These are phyloP conservation scores for Laticauda colubrina DNA, from an alignment of 2,113 vertebrate species.

Conservation along the genomic window DNA sequence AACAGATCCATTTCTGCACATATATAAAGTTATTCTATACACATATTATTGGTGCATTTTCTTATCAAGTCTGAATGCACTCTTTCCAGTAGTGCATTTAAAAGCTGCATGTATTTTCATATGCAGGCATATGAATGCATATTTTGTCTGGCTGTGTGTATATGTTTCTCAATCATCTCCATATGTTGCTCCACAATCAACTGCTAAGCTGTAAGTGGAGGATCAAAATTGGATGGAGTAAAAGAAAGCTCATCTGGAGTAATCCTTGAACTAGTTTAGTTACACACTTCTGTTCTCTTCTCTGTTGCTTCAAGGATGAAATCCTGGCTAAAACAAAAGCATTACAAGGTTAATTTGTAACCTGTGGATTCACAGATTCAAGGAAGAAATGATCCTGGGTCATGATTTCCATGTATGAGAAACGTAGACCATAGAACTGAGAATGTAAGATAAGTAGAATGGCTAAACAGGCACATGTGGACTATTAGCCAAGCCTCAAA, in stretches of 20 bases:
- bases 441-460: not conserved
- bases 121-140: not conserved
- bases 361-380: not conserved
- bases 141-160: not conserved
- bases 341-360: not conserved
- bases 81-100: not conserved
- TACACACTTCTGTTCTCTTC: not conserved
- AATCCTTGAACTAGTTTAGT: not conserved
- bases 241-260: not conserved
- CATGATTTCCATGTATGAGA: not conserved
- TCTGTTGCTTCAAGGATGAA: not conserved
- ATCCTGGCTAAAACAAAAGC: not conserved
- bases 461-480: not conserved
- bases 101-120: not conserved
- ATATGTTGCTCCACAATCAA: not conserved
- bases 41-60: not conserved
- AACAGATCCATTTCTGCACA: not conserved
- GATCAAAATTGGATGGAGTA: not conserved
- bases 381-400: not conserved
- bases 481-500: not conserved
- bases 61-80: not conserved
- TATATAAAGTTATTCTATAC: not conserved
- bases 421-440: not conserved
- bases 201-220: not conserved
- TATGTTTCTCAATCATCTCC: not conserved